Base-by-base conservation (phyloP, 2,113 vertebrate genomes). In the Pungitius pungitius region DNA sequence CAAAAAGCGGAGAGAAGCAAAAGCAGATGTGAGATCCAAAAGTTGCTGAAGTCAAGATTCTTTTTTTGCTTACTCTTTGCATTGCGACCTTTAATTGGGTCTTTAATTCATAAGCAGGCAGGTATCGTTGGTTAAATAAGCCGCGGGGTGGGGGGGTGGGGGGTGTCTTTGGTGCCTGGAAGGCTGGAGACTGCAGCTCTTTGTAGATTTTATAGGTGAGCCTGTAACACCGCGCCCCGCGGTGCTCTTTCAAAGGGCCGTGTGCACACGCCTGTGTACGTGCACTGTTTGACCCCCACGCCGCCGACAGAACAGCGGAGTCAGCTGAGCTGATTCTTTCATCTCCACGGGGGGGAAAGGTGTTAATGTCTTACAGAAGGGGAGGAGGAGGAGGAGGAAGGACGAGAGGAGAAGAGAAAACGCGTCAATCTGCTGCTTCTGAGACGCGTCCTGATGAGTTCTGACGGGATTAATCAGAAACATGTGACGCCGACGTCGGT, bases 191-290 rank as follows among this genome's bases (percentile, higher is more conserved):
- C 71, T 72, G 78, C 63, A 45, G 74, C 77, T 49, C 89, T 91
- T 91, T 91, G 90, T 87, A 90, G 86, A 88, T 91, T 90, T 91
- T 92, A 92, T 84, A 82, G 88, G 81, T 54, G 85, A 69, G 74
- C 67, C 79, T 70, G 56, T 87, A 88, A 91, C 79, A 67, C 33
- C 5, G 2, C 68, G 64, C 63, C 75, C 33, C 90, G 76, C 0
- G 76, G 77, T 87, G 87, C 0, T 73, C 13, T 47, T 51, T 59
- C 73, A 81, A 63, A 87, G 75, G 56, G 66, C 82, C 47, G 57
- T 6, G 47, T 72, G 75, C 33, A 69, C 57, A 60, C 20, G 15
- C 12, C 61, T 17, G 17, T 5, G 56, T 51, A 10, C 39, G 72
- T 52, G 74, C 64, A 51, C 33, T 18, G 64, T 75, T 69, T 87